Percentiles rank a stretch among this genome's conserved stretches.
Evolutionary conservation across 2,113 vertebrate species (phyloP).

Genomic region (Silurus meridionalis): DNA sequence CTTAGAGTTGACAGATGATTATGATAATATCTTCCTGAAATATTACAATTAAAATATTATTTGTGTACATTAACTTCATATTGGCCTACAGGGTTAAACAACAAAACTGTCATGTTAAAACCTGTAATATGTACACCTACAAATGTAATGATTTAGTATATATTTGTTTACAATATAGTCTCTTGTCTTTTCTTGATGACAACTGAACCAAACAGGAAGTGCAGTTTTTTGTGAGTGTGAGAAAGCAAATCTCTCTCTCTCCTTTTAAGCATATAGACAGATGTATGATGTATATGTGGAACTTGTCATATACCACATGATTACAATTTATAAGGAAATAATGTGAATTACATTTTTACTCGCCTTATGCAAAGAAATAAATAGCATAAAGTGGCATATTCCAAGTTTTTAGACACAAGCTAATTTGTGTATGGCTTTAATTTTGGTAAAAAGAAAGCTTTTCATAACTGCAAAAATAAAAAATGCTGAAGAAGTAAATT

Average conservation of each 20-base stretch:
- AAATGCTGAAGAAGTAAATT: too few relatives aligned
- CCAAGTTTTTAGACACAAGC: not conserved
- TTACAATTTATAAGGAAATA: not conserved
- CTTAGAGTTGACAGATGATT: not conserved
- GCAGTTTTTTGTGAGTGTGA: slow-evolving; percentile 31
- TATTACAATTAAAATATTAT: not conserved
- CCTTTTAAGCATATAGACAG: not conserved
- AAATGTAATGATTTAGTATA: not conserved
- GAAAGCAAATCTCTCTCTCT: slow-evolving; percentile 3
- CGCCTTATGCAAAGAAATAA: too few relatives aligned
- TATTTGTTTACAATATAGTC: not conserved
- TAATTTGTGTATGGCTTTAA: not conserved
- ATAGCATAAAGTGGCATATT: not conserved
- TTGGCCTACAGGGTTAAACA: not conserved
- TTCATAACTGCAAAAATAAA: too few relatives aligned
- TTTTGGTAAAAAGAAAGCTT: too few relatives aligned
- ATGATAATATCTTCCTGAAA: not conserved
- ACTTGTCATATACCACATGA: not conserved
- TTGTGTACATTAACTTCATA: not conserved
- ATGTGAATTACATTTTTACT: not conserved
- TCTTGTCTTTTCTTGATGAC: slow-evolving; percentile 49
- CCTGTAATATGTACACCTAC: not conserved
- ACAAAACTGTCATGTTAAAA: not conserved
- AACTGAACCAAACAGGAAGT: slow-evolving; percentile 64
- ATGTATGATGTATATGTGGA: not conserved